Base-by-base conservation (phyloP, 2,113 vertebrate species). In the Pelusios castaneus region DNA sequence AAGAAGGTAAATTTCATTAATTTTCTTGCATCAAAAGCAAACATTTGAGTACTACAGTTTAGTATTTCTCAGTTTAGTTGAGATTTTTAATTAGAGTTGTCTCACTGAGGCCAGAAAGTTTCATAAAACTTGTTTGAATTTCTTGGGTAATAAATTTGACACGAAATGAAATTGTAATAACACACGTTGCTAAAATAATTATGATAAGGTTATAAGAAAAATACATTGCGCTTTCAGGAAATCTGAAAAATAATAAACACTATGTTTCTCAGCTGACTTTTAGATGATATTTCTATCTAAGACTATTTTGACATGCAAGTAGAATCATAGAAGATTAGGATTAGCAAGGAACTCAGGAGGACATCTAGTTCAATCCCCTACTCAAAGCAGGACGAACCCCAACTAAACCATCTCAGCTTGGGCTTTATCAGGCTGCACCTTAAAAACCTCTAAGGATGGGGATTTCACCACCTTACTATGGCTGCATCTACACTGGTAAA, bases 161-260 rank as follows among this genome's bases (percentile, higher is more conserved):
- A 95, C 96, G 78, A 96, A 89, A 89, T 67, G 49, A 34, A 91
- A 84, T 95, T 95, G 47, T 92, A 95, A 24, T 83, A 93, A 92
- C 85, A 90, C 84, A 84, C 63, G 45, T 89, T 91, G 45, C 89
- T 95, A 96, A 92, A 95, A 95, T 93, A 94, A 34, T 89, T 1
- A 25, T 54, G 12, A 14, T 67, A 87, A 88, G 10, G 24, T 79
- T 88, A 17, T 54, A 82, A 49, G 5, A 29, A 76, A 16, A 76
- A 52, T 84, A 79, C 25, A 21, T 29, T 90, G 5, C 58, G 54
- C 82, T 86, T 89, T 27, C 73, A 90, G 22, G 3, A 63, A 78
- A 4, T 52, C 73, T 87, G 78, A 7, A 79, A 55, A 81, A 11
- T 63, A 5, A 0, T 78, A 29, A 34, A 70, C 2, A 43, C 10